Evolutionary conservation across 2,797 vertebrate species (phyloP).

Genomic region (Eutrigla gurnardus): DNA sequence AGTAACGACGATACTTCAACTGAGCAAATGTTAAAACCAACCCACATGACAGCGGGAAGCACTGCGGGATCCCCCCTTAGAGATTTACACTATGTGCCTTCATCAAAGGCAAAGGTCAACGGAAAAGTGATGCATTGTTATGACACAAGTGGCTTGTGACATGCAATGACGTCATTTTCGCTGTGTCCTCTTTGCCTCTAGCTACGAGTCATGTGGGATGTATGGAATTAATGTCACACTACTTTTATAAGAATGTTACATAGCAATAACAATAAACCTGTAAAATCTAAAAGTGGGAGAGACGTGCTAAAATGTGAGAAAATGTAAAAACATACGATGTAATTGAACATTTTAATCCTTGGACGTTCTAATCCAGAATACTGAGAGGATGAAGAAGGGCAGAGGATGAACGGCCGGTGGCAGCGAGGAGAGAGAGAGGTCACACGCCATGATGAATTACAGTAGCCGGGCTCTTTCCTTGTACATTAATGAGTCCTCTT

Average conservation of each 20-base stretch:
- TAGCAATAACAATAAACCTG: neutral
- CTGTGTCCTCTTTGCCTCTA: neutral
- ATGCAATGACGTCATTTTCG: neutral
- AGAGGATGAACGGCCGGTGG: constrained; percentile 52
- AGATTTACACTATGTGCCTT: constrained; percentile 9
- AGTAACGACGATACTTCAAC: neutral
- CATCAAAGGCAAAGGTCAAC: constrained; percentile 35
- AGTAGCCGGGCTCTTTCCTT: constrained; percentile 52
- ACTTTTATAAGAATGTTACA: neutral
- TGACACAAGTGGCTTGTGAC: constrained; percentile 33
- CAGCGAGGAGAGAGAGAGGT: constrained; percentile 71
- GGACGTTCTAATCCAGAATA: constrained; percentile 3
- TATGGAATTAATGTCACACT: neutral
- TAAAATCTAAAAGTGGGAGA: neutral
- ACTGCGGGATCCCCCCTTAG: neutral
- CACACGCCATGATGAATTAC: constrained; percentile 78
- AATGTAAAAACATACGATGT: neutral
- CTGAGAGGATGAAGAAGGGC: constrained; percentile 57
- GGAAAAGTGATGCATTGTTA: constrained; percentile 33
- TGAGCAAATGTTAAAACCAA: constrained; percentile 9
- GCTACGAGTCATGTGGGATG: constrained; percentile 27
- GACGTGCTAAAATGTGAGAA: neutral
- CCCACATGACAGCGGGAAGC: neutral
- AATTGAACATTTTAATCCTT: neutral
- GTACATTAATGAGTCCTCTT: constrained; percentile 74